Evolutionary conservation across 2,797 vertebrate genomes (phyloP).

Genomic region (Acrocephalus scirpaceus): DNA sequence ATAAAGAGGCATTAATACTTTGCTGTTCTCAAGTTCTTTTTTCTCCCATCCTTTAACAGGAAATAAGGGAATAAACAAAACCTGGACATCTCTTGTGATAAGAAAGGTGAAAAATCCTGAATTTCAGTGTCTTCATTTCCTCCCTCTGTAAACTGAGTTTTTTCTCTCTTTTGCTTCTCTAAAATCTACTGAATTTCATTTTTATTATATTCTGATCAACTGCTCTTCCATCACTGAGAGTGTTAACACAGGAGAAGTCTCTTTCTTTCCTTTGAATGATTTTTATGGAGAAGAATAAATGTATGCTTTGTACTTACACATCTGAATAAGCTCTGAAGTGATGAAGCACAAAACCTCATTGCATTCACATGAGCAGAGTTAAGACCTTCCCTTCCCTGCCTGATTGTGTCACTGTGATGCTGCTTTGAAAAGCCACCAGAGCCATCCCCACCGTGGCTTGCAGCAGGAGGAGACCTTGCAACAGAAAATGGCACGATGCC

Average conservation of each 20-base stretch:
- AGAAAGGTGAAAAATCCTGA: not conserved
- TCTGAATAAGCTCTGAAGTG: not conserved
- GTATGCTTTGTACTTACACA: not conserved
- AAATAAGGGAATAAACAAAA: not conserved
- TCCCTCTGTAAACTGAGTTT: not conserved
- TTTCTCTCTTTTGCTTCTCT: not conserved
- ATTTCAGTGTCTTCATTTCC: not conserved
- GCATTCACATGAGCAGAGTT: not conserved
- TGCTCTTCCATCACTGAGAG: not conserved
- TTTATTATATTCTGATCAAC: not conserved
- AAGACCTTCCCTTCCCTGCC: not conserved
- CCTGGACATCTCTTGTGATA: not conserved
- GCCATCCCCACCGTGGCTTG: not conserved
- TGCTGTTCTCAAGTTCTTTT: not conserved
- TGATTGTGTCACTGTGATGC: not conserved
- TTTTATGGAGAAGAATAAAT: not conserved
- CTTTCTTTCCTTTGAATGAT: not conserved
- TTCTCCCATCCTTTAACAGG: not conserved
- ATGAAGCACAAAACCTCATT: not conserved
- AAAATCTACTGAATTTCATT: not conserved
- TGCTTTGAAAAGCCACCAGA: not conserved
- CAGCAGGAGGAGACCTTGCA: not conserved
- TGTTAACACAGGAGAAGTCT: not conserved
- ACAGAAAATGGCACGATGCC: not conserved
- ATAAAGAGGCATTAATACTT: not conserved